A percentile compares a stretch with the other conserved stretches of the same genome.
Evolutionary conservation across 2,797 vertebrate genomes (phyloP).

Genomic region (Pyrocephalus nanus): DNA sequence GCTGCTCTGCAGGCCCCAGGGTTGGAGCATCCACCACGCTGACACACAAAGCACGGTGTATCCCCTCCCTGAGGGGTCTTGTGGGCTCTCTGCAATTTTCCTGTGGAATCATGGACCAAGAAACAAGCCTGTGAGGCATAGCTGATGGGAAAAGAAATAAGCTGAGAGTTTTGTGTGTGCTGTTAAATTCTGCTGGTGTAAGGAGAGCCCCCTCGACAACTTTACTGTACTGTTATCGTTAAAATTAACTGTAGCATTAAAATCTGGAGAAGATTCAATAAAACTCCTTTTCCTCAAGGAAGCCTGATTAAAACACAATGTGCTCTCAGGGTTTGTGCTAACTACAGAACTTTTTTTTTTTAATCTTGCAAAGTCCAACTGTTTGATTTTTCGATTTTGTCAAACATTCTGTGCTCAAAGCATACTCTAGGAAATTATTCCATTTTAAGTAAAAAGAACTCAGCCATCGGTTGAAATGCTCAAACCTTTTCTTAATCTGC

Average conservation of each 20-base stretch:
- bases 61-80: neutral
- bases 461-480: neutral
- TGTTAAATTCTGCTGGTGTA: slow-evolving; percentile 1
- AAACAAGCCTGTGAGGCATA: neutral
- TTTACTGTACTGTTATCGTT: neutral
- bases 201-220: neutral
- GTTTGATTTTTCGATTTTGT: neutral
- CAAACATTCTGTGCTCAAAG: neutral
- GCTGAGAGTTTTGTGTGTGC: neutral
- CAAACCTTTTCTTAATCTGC: neutral
- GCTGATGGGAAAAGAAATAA: neutral
- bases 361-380: neutral
- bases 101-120: neutral
- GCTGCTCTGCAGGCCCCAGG: neutral
- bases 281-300: neutral
- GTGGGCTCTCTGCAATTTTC: neutral
- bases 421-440: neutral
- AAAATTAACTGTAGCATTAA: slow-evolving; percentile 42
- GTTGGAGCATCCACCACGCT: neutral
- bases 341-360: neutral
- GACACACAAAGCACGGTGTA: neutral
- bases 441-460: slow-evolving; percentile 30
- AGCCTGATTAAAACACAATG: neutral
- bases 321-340: neutral
- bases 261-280: slow-evolving; percentile 15